Conservation (phyloP, 2,113 vertebrate species). For the Ivindomyrus marchei region DNA sequence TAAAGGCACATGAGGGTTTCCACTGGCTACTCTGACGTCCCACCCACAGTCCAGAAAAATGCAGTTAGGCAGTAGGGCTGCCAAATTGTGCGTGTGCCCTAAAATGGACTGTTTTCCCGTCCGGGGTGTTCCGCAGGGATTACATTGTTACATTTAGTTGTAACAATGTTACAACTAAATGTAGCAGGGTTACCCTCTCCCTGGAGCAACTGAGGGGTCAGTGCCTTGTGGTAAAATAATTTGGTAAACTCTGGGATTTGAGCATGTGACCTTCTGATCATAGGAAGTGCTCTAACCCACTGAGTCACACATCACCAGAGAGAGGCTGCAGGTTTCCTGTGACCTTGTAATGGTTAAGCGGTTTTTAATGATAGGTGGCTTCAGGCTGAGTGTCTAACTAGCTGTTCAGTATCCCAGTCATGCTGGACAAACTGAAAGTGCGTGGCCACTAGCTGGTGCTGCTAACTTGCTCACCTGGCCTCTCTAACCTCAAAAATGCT, state of each 20-base stretch:
- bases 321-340: background rate
- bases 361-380: background rate
- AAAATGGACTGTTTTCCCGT: background rate
- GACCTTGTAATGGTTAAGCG: background rate
- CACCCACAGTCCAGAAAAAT: background rate
- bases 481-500: background rate
- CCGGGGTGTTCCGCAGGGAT: background rate
- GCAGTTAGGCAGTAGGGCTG: background rate
- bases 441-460: background rate
- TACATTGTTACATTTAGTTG: background rate
- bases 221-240: background rate
- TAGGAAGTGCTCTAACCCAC: background rate
- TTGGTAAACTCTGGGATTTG: background rate
- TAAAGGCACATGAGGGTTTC: background rate
- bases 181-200: background rate
- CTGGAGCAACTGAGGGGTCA: background rate
- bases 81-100: background rate
- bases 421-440: background rate
- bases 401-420: background rate
- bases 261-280: background rate
- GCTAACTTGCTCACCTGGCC: background rate
- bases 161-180: too few relatives aligned
- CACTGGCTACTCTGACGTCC: background rate
- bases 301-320: background rate
- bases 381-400: background rate